Evolutionary conservation across 2,113 vertebrate species (phyloP), one percentile per base, ranked within the genome.

Genomic region (Phrynosoma platyrhinos): DNA sequence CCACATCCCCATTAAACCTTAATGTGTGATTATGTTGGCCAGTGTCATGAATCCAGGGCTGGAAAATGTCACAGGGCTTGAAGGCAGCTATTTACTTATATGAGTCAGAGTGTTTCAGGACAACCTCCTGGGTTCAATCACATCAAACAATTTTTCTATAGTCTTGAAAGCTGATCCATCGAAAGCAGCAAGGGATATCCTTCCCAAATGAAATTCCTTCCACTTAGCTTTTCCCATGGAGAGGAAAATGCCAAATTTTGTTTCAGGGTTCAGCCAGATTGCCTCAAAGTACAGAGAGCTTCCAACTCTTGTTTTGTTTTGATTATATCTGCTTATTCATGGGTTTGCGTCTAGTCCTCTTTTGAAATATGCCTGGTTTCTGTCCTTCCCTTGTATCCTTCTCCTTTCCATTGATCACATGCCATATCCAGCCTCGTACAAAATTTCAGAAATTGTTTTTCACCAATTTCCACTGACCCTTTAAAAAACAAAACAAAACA

Each of bases 51-150:
- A 40, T 55, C 74, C 42, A 83, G 81, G 62, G 40, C 81, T 88
- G 87, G 87, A 88, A 42, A 83, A 16, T 88, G 74, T 83, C 81
- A 83, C 81, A 30, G 62, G 9, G 64, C 72, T 68, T 88, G 79
- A 88, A 88, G 83, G 81, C 62, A 88, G 75, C 83, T 83, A 88
- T 88, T 88, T 88, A 83, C 81, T 88, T 69, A 25, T 83, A 69
- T 78, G 87, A 88, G 87, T 88, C 81, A 88, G 87, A 83, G 74
- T 23, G 23, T 88, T 88, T 88, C 81, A 88, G 87, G 81, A 83
- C 74, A 88, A 88, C 42, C 81, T 88, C 87, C 81, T 88, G 87
- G 74, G 81, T 88, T 88, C 87, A 88, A 88, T 88, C 87, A 88
- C 87, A 88, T 88, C 87, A 88, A 88, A 83, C 81, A 88, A 88